These are phyloP conservation scores for Cheilosia impressa DNA, from an alignment of 2,888 invertebrate species.

Conservation along the genomic window DNA sequence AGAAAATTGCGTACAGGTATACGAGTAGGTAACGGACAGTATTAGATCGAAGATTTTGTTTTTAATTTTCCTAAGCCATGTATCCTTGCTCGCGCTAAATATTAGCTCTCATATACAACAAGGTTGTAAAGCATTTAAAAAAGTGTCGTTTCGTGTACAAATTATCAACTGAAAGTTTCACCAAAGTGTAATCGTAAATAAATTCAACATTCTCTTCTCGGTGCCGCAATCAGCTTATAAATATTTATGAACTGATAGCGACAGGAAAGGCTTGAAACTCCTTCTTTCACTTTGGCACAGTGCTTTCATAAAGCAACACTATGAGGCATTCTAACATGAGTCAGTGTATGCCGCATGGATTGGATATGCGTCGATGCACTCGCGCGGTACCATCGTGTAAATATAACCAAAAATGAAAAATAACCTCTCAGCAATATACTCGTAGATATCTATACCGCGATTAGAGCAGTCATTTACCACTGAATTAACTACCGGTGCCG, in stretches of 20 bases:
- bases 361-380: background rate
- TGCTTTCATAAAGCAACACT: background rate
- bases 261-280: background rate
- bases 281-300: background rate
- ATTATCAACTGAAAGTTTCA: background rate
- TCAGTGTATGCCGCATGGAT: background rate
- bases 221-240: conserved; percentile 25
- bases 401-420: background rate
- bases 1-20: conserved; percentile 42
- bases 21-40: conserved; percentile 1
- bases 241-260: conserved; percentile 41
- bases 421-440: conserved; percentile 7
- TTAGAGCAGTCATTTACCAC: conserved; percentile 43
- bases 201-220: conserved; percentile 13
- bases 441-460: conserved; percentile 40
- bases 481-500: conserved; percentile 34
- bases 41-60: conserved; percentile 19
- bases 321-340: conserved; percentile 14
- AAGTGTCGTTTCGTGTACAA: background rate
- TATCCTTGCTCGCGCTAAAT: no score
- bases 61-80: no score
- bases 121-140: no score
- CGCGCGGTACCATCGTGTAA: conserved; percentile 1
- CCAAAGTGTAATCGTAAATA: conserved; percentile 7
- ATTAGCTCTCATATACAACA: no score